Percentiles rank a stretch among this genome's conserved stretches.
These are phyloP conservation scores for Drosophila nikananu DNA, from an alignment of 1,140 invertebrate genomes.

Conservation along the genomic window DNA sequence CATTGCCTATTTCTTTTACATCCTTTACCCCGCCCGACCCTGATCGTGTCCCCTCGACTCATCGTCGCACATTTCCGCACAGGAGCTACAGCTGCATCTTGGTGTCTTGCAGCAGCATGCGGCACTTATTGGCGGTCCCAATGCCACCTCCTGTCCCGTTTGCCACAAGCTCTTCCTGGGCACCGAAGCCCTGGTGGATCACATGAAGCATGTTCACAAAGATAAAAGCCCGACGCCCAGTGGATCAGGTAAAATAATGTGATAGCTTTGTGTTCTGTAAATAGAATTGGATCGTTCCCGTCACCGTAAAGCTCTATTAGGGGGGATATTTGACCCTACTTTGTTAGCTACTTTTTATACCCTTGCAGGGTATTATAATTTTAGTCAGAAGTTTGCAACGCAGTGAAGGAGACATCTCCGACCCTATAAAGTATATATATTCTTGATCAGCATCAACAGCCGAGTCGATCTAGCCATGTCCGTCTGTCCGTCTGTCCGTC, in stretches of 20 bases:
- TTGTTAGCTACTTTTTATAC: no score
- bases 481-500: no score
- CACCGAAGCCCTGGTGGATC: slow-evolving; percentile 96
- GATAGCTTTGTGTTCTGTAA: neutral
- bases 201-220: slow-evolving; percentile 98
- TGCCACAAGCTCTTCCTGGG: slow-evolving; percentile 97
- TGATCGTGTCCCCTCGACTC: slow-evolving; percentile 27
- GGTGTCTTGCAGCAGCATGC: slow-evolving; percentile 97
- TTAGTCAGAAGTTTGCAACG: no score
- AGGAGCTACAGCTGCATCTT: slow-evolving; percentile 94
- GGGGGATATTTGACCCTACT: no score
- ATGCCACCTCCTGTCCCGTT: slow-evolving; percentile 94
- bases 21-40: slow-evolving; percentile 5
- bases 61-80: slow-evolving; percentile 49
- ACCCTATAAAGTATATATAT: no score
- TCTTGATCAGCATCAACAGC: no score
- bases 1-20: slow-evolving; percentile 26
- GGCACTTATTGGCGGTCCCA: slow-evolving; percentile 94
- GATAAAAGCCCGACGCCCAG: slow-evolving; percentile 91
- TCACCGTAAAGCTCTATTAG: no score
- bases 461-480: no score
- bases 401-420: no score
- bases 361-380: no score
- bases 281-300: neutral
- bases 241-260: slow-evolving; percentile 92